Percentiles rank a stretch among this genome's conserved stretches.
phyloP scores from a whole-genome alignment of 1,140 invertebrate genomes.

The Hylaeus anthracinus region DNA sequence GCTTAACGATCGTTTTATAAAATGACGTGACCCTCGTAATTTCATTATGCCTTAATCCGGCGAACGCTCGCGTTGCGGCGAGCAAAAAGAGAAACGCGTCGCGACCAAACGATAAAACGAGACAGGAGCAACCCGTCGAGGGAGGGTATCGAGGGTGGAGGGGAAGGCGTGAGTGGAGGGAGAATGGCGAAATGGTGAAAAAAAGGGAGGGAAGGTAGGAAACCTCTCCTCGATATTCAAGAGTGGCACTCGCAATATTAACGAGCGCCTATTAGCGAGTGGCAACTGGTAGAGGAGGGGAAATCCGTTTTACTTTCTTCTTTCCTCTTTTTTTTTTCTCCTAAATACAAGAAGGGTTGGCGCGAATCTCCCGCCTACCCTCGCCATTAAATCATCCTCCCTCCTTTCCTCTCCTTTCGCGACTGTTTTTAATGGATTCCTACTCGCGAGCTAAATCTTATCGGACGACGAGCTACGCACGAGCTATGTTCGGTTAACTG shows the following conservation, averaged over 20 bases:
- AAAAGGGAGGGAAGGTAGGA: slow-evolving; percentile 27
- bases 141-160: background rate
- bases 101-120: background rate
- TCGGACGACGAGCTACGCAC: background rate
- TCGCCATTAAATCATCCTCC: slow-evolving; percentile 31
- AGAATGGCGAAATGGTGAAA: slow-evolving; percentile 17
- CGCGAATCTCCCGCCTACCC: background rate
- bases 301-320: slow-evolving; percentile 41
- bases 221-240: slow-evolving; percentile 47
- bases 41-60: slow-evolving; percentile 55
- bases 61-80: slow-evolving; percentile 28
- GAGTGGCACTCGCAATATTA: slow-evolving; percentile 51
- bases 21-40: slow-evolving; percentile 53
- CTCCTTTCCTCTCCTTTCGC: slow-evolving; percentile 23
- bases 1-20: slow-evolving; percentile 56
- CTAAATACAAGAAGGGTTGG: slow-evolving; percentile 34
- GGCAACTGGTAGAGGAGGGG: slow-evolving; percentile 26
- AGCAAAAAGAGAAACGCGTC: background rate
- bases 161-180: background rate
- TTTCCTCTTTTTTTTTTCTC: background rate
- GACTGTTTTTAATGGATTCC: slow-evolving; percentile 20
- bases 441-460: slow-evolving; percentile 17
- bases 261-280: slow-evolving; percentile 46
- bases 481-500: background rate
- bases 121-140: background rate